phyloP scores from a whole-genome alignment of 2,888 invertebrate genomes.

The Tetropium fuscum region DNA sequence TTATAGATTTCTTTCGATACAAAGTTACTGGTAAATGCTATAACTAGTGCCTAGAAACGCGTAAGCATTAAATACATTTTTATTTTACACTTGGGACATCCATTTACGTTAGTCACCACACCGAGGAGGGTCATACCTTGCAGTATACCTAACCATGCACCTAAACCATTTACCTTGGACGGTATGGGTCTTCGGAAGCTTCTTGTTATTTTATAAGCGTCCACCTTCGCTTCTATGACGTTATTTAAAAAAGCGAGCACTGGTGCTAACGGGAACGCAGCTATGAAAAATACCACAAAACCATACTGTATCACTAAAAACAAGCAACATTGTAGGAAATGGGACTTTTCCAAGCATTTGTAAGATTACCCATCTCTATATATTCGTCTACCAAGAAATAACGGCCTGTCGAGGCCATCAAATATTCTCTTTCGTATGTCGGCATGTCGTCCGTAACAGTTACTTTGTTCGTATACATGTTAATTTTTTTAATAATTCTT shows the following conservation, averaged over 20 bases:
- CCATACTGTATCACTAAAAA: slow-evolving; percentile 74
- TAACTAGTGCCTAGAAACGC: slow-evolving; percentile 56
- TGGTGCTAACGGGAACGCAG: slow-evolving; percentile 76
- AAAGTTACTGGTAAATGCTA: slow-evolving; percentile 57
- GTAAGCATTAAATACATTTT: too few species aligned
- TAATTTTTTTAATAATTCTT: too few species aligned
- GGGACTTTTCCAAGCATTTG: too few species aligned
- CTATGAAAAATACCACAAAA: slow-evolving; percentile 75
- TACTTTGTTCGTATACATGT: too few species aligned
- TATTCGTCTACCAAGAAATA: slow-evolving; percentile 59
- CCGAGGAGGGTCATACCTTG: slow-evolving; percentile 56
- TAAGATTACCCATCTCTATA: slow-evolving; percentile 58
- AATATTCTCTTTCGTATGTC: slow-evolving; percentile 62
- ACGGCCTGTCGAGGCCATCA: slow-evolving; percentile 52
- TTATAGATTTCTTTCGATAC: slow-evolving; percentile 49
- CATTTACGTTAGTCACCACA: slow-evolving; percentile 59
- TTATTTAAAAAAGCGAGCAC: slow-evolving; percentile 74
- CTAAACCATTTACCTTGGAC: slow-evolving; percentile 45
- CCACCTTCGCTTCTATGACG: slow-evolving; percentile 69
- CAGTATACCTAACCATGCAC: slow-evolving; percentile 59
- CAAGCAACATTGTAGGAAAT: slow-evolving; percentile 9
- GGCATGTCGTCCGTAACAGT: slow-evolving; percentile 17
- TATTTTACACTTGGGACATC: too few species aligned
- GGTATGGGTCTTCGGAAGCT: slow-evolving; percentile 54
- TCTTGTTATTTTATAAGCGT: slow-evolving; percentile 52